Evolutionary conservation across 1,140 invertebrate species (phyloP), one percentile per base, ranked within the genome.

Genomic region (Pentalonia nigronervosa): DNA sequence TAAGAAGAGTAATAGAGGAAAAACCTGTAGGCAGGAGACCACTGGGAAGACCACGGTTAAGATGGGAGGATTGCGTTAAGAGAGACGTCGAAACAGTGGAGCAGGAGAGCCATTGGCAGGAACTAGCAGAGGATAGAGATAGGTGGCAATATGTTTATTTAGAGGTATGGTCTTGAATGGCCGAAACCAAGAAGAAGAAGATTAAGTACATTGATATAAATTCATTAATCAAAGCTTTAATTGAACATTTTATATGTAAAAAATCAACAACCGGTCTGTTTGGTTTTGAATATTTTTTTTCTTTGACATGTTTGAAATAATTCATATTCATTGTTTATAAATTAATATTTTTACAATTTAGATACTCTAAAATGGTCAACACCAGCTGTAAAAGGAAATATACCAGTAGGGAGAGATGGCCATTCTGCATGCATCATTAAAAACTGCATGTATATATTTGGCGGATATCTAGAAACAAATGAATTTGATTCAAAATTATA

Each of bases 361-460:
- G 96, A 96, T 94, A 96, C 95, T 53, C 95, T 96, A 36, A 96
- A 95, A 94, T 98, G 98, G 98, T 96, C 95, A 53, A 95, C 95
- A 60, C 97, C 97, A 23, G 53, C 94, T 94, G 96, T 97, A 0
- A 95, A 95, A 11, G 98, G 98, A 0, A 95, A 95, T 25, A 95
- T 97, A 86, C 98, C 98, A 0, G 96, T 96, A 91, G 97, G 98
- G 0, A 96, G 98, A 94, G 98, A 99, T 96, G 98, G 98, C 0
- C 98, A 99, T 95, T 97, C 98, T 30, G 98, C 98, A 7, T 98
- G 98, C 95, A 95, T 99, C 20, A 97, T 98, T 93, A 96, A 96
- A 93, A 96, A 98, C 94, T 96, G 96, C 94, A 99, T 99, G 98
- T 98, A 97, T 94, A 97, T 99, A 93, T 99, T 98, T 96, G 98